phyloP scores from a whole-genome alignment of 2,888 invertebrate genomes.

The Monopis laevigella region DNA sequence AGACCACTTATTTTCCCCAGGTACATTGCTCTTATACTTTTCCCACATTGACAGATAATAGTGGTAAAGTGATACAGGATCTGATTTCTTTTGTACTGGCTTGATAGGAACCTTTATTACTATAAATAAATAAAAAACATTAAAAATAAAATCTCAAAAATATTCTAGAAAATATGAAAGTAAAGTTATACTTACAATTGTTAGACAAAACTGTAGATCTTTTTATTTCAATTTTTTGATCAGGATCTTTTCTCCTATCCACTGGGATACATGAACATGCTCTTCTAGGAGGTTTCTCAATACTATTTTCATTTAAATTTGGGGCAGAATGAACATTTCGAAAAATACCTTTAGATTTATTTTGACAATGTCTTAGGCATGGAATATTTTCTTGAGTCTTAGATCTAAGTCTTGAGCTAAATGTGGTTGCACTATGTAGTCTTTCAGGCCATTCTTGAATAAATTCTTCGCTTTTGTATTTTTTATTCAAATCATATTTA shows the following conservation, averaged over 20 bases:
- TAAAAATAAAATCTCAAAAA: neutral
- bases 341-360: slow-evolving; percentile 22
- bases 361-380: slow-evolving; percentile 38
- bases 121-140: slow-evolving; percentile 44
- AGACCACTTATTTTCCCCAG: slow-evolving; percentile 75
- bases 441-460: slow-evolving; percentile 42
- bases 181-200: slow-evolving; percentile 39
- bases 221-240: slow-evolving; percentile 23
- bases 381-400: slow-evolving; percentile 27
- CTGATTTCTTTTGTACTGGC: slow-evolving; percentile 61
- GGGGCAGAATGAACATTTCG: slow-evolving; percentile 44
- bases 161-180: neutral
- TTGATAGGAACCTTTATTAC: slow-evolving; percentile 69
- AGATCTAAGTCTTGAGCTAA: slow-evolving; percentile 48
- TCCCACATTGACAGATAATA: slow-evolving; percentile 80
- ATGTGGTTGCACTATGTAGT: slow-evolving; percentile 55
- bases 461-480: slow-evolving; percentile 30
- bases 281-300: slow-evolving; percentile 32
- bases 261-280: slow-evolving; percentile 47
- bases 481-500: slow-evolving; percentile 66
- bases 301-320: slow-evolving; percentile 28
- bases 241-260: slow-evolving; percentile 34
- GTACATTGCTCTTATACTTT: slow-evolving; percentile 73
- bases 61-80: slow-evolving; percentile 81
- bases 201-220: slow-evolving; percentile 29